phyloP scores from a whole-genome alignment of 2,113 vertebrate species.

The Carettochelys insculpta region DNA sequence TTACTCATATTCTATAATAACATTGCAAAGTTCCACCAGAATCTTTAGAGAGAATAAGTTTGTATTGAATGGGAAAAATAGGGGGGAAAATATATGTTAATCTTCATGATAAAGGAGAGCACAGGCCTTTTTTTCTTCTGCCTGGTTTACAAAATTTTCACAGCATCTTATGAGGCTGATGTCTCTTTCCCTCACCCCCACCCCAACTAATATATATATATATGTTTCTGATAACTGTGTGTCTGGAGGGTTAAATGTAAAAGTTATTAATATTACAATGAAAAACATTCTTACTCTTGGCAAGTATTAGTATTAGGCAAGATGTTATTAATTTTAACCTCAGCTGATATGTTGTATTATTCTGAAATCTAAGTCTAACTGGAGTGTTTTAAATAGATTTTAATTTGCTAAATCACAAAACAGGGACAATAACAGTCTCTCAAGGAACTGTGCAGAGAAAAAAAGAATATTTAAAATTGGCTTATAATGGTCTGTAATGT shows the following conservation, averaged over 20 bases:
- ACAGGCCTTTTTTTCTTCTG: background rate
- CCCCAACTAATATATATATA: background rate
- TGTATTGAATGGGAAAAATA: background rate
- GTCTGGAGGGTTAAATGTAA: background rate
- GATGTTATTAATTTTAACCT: background rate
- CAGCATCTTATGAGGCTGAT: background rate
- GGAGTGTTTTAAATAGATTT: background rate
- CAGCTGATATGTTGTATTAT: background rate
- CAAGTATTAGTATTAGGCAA: background rate
- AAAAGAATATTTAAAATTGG: background rate
- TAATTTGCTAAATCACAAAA: background rate
- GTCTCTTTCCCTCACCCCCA: background rate
- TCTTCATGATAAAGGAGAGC: background rate
- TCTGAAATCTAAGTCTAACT: background rate
- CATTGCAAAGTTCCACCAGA: background rate
- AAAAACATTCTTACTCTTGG: fast-evolving
- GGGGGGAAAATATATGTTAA: no score
- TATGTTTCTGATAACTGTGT: background rate
- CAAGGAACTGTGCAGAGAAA: background rate
- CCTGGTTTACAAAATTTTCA: background rate
- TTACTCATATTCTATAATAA: background rate
- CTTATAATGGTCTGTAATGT: background rate
- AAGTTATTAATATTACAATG: background rate
- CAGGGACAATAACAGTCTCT: background rate
- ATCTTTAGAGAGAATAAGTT: background rate